Percentiles rank a stretch among this genome's conserved stretches.
Conservation (phyloP, 2,113 vertebrate species). For the Penelope pileata region DNA sequence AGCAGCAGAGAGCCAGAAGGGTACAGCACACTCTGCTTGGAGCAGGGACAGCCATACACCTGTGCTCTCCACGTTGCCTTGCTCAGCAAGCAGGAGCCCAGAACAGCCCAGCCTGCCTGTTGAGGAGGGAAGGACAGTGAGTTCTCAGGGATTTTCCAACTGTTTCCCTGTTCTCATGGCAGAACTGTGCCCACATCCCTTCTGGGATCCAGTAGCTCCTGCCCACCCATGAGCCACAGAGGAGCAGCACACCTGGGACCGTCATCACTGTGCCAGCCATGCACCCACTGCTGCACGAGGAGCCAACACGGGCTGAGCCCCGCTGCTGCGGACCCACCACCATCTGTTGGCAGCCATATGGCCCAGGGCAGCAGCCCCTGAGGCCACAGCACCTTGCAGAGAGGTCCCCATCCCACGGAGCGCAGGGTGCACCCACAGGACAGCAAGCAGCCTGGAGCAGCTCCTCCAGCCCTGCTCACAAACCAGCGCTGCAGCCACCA, state of each 20-base stretch:
- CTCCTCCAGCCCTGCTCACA: background rate
- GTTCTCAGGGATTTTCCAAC: background rate
- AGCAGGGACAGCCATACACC: no score
- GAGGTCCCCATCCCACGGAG: background rate
- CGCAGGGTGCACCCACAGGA: background rate
- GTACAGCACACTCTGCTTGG: fast-evolving
- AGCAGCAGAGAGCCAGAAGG: background rate
- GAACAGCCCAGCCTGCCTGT: background rate
- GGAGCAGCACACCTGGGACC: background rate
- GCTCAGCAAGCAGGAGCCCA: background rate
- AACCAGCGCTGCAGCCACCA: fast-evolving
- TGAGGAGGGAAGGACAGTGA: fast-evolving
- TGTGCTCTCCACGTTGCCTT: fast-evolving
- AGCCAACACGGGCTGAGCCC: fast-evolving
- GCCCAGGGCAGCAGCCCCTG: background rate
- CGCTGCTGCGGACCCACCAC: no score
- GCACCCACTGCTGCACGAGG: fast-evolving
- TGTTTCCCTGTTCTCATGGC: background rate
- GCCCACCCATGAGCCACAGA: background rate
- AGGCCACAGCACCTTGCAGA: background rate
- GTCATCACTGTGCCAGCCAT: fast-evolving
- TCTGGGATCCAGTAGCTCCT: background rate
- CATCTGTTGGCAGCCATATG: fast-evolving
- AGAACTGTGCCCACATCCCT: background rate
- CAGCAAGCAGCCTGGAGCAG: background rate